A percentile compares a stretch with the other conserved stretches of the same genome.
These are phyloP conservation scores for Pygocentrus nattereri DNA, from an alignment of 2,797 vertebrate genomes.

Conservation along the genomic window DNA sequence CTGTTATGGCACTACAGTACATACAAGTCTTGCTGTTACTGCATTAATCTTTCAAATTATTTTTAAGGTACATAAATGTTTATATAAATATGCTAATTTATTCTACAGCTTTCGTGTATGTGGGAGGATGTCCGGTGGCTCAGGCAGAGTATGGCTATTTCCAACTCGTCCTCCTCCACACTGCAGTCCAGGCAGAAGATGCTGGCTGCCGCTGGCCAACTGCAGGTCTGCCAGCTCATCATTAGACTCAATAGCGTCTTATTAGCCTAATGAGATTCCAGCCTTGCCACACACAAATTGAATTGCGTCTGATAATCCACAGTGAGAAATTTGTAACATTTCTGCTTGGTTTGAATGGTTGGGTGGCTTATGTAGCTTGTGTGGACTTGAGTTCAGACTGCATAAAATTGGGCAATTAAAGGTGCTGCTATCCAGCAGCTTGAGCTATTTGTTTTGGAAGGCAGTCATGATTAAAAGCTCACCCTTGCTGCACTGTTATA, in stretches of 20 bases:
- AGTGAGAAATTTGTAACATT: conserved; percentile 33
- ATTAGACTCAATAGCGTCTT: conserved; percentile 43
- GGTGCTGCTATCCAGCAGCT: conserved; percentile 20
- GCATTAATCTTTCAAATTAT: not conserved
- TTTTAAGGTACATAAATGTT: not conserved
- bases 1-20: not conserved
- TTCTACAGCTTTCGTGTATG: conserved; percentile 93
- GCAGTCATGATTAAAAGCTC: conserved; percentile 39
- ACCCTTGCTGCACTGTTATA: conserved; percentile 26
- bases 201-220: conserved; percentile 90
- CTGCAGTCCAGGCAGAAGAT: conserved; percentile 96
- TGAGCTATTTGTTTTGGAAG: conserved; percentile 41
- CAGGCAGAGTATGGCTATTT: conserved; percentile 90
- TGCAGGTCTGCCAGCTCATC: conserved; percentile 84
- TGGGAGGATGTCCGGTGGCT: conserved; percentile 98
- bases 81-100: conserved; percentile 25
- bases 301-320: conserved; percentile 50
- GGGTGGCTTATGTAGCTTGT: conserved; percentile 22
- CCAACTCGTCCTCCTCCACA: conserved; percentile 91
- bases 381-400: conserved; percentile 26
- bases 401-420: conserved; percentile 38
- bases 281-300: conserved; percentile 35
- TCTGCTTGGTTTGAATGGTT: conserved; percentile 12
- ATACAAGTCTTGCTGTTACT: not conserved
- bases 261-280: conserved; percentile 52